Percentiles rank a stretch among this genome's conserved stretches.
Evolutionary conservation across 2,113 vertebrate genomes (phyloP).

Genomic region (Tetrao urogallus): DNA sequence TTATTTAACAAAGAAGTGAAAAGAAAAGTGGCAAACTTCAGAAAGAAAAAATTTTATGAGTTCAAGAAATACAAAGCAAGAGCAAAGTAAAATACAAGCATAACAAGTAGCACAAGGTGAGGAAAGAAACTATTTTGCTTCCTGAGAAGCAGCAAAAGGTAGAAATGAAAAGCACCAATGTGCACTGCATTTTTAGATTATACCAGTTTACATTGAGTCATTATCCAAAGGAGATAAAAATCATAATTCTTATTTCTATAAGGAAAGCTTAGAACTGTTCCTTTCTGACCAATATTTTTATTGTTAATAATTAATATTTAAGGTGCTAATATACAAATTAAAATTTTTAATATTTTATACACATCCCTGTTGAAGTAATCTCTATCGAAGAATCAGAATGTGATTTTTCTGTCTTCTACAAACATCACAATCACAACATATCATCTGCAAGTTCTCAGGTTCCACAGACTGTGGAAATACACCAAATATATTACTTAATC

Average conservation of each 20-base stretch:
- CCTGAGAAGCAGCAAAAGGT: not conserved
- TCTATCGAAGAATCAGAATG: not conserved
- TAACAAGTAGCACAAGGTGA: not conserved
- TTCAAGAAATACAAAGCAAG: not conserved
- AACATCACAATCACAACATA: not conserved
- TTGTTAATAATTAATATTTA: not conserved
- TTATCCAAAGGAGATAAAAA: not conserved
- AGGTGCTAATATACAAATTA: not conserved
- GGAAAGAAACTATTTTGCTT: not conserved
- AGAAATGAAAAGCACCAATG: not conserved
- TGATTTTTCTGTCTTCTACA: not conserved
- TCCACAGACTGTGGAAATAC: not conserved
- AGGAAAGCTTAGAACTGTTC: not conserved
- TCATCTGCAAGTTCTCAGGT: not conserved
- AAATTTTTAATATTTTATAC: not conserved
- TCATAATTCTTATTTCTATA: not conserved
- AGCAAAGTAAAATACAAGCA: not conserved
- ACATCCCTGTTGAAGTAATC: not conserved
- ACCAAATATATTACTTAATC: not conserved
- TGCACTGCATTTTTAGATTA: not conserved
- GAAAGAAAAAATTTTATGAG: not conserved
- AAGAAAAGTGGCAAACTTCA: not conserved
- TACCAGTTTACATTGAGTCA: not conserved
- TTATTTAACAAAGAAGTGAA: not conserved
- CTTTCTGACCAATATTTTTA: not conserved